A percentile compares a stretch with the other conserved stretches of the same genome.
Conservation (phyloP, 2,113 vertebrate species). For the rabbit (Oryctolagus cuniculus) region mOryCun1.1 NC_091441.1:42981001-42981500, state of each 20-base stretch:
- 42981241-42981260: slow-evolving; percentile 54
- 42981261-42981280: slow-evolving; percentile 16
- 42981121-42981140: slow-evolving; percentile 2
- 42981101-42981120: background rate
- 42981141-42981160: background rate
- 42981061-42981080: too few species aligned
- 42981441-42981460: slow-evolving; percentile 42
- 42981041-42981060: too few species aligned
- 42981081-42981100: slow-evolving; percentile 45
- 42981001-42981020: too few species aligned
- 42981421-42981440: slow-evolving; percentile 38
- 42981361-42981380: background rate
- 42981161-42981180: background rate
- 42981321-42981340: background rate
- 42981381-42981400: background rate
- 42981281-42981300: background rate
- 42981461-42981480: background rate
- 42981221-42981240: background rate
- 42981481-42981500: slow-evolving; percentile 8
- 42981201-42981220: background rate
- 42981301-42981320: background rate
- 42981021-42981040: too few species aligned
- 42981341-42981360: background rate
- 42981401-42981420: slow-evolving; percentile 48
- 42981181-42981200: background rate